phyloP scores from a whole-genome alignment of 2,797 vertebrate species.

The Micrastur ruficollis region DNA sequence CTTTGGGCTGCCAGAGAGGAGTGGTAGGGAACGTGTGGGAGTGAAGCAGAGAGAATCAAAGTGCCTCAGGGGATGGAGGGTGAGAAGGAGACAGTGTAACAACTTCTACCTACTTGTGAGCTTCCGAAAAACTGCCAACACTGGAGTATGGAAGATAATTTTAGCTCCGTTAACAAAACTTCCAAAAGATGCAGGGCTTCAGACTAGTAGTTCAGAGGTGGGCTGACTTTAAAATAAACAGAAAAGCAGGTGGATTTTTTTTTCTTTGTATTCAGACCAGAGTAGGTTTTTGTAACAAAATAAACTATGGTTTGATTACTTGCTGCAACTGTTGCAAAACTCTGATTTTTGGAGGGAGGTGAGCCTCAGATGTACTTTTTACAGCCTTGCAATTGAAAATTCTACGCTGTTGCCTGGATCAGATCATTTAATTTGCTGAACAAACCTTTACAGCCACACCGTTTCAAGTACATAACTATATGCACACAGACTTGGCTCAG shows the following conservation, averaged over 20 bases:
- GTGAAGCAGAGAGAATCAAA: neutral
- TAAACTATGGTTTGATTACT: neutral
- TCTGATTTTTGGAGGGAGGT: neutral
- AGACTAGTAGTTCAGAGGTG: neutral
- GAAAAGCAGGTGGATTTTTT: neutral
- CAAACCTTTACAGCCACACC: neutral
- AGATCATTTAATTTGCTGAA: neutral
- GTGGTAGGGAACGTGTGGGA: neutral
- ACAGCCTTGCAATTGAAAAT: neutral
- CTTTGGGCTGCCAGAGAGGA: conserved; percentile 8
- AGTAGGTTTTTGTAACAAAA: neutral
- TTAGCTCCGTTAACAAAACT: neutral
- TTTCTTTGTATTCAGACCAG: neutral
- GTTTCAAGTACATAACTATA: neutral
- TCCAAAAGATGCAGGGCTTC: neutral
- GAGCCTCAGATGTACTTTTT: neutral
- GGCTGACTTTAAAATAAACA: neutral
- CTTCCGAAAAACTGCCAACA: neutral
- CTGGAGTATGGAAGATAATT: neutral
- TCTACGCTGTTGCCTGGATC: neutral
- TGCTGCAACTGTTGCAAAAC: neutral
- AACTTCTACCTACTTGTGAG: conserved; percentile 12
- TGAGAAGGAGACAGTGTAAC: conserved; percentile 27
- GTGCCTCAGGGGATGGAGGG: conserved; percentile 17
- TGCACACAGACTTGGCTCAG: neutral